Evolutionary conservation across 2,797 vertebrate genomes (phyloP).

Genomic region (Cuniculus paca): DNA sequence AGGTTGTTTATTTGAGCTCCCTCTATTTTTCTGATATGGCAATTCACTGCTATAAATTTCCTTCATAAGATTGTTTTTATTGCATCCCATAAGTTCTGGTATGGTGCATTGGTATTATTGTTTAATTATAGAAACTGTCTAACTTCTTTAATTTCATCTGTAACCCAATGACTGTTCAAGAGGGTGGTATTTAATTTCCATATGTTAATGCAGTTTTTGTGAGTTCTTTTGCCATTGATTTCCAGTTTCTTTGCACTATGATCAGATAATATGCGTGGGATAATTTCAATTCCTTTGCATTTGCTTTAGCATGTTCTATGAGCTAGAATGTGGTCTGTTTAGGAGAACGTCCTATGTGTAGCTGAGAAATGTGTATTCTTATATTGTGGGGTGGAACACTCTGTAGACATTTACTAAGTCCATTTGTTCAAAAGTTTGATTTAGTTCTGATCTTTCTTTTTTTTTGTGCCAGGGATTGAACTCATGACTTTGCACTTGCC

Average conservation of each 20-base stretch:
- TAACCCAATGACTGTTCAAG: neutral
- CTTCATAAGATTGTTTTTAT: neutral
- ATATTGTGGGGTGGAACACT: too few species aligned
- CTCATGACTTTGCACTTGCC: too few species aligned
- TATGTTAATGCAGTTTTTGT: neutral
- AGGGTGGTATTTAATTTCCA: neutral
- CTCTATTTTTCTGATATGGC: neutral
- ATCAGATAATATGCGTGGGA: too few species aligned
- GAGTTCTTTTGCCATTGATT: neutral
- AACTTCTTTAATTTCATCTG: neutral
- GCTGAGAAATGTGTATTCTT: too few species aligned
- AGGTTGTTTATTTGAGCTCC: neutral
- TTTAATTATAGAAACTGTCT: neutral
- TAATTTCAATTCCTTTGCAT: too few species aligned
- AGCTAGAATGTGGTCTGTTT: too few species aligned
- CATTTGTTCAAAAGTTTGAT: neutral
- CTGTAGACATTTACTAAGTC: too few species aligned
- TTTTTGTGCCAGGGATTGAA: too few species aligned
- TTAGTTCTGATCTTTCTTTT: neutral
- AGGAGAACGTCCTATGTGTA: too few species aligned
- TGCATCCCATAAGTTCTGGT: neutral
- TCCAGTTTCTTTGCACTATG: too few species aligned
- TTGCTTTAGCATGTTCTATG: too few species aligned
- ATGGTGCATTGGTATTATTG: neutral
- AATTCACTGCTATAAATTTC: neutral